Conservation (phyloP, 2,113 vertebrate genomes). For the Sylvicapra grimmia region DNA sequence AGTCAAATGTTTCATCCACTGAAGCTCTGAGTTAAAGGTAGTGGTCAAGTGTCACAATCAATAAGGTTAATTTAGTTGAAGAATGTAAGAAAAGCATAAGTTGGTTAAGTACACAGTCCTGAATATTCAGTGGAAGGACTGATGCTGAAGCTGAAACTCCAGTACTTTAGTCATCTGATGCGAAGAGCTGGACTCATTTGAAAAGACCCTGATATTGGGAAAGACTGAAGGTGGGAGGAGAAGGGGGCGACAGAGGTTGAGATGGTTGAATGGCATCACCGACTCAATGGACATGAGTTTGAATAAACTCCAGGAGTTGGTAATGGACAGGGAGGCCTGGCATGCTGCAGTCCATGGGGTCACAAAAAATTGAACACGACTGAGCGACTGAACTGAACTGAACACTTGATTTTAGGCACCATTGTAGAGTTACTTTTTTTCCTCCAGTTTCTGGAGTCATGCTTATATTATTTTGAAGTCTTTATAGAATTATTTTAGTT, state of each 20-base stretch:
- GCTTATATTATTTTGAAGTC: background rate
- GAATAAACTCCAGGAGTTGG: background rate
- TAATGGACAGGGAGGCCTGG: background rate
- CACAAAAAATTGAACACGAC: background rate
- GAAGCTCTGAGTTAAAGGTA: background rate
- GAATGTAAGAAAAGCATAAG: background rate
- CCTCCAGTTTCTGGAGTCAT: background rate
- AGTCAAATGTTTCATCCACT: background rate
- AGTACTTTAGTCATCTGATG: background rate
- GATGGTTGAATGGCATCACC: background rate
- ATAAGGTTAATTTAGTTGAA: background rate
- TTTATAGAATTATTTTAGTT: background rate
- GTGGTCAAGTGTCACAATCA: background rate
- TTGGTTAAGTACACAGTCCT: background rate
- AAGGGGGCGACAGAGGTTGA: background rate
- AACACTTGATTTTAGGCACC: background rate
- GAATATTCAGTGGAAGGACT: background rate
- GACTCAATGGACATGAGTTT: background rate
- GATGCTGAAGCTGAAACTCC: background rate
- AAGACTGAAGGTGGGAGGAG: background rate
- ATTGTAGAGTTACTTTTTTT: background rate
- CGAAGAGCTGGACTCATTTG: background rate
- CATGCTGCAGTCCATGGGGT: background rate
- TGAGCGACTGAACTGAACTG: background rate
- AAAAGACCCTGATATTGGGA: background rate